phyloP scores from a whole-genome alignment of 2,797 vertebrate species.

The Oceanodroma leucorhoa region DNA sequence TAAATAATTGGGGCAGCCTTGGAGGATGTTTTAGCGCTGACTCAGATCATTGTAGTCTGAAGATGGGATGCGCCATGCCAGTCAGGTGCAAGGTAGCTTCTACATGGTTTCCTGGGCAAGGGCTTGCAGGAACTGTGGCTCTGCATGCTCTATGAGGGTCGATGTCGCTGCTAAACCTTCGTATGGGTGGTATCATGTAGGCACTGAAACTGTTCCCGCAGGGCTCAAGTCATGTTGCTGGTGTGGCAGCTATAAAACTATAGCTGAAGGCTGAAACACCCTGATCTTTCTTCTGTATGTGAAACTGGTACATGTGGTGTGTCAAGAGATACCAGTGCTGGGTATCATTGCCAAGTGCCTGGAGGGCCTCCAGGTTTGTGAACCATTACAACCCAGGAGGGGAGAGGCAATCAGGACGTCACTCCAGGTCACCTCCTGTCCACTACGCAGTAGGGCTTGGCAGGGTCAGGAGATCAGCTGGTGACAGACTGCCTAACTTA shows the following conservation, averaged over 20 bases:
- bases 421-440: neutral
- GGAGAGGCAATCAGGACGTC: neutral
- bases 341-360: neutral
- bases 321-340: neutral
- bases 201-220: neutral
- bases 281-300: neutral
- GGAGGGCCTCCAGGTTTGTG: neutral
- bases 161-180: accelerated
- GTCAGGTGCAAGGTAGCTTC: neutral
- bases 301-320: neutral
- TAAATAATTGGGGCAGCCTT: neutral
- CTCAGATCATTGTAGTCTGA: neutral
- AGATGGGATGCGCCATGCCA: neutral
- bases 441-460: neutral
- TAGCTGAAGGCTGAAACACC: neutral
- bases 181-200: accelerated
- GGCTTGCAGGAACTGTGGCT: accelerated
- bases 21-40: neutral
- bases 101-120: neutral
- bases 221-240: neutral
- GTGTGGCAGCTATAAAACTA: neutral
- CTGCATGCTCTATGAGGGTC: accelerated
- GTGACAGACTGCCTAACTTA: neutral
- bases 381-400: neutral
- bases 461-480: neutral